phyloP scores from a whole-genome alignment of 1,140 invertebrate genomes.

The Drosophila bifasciata region DNA sequence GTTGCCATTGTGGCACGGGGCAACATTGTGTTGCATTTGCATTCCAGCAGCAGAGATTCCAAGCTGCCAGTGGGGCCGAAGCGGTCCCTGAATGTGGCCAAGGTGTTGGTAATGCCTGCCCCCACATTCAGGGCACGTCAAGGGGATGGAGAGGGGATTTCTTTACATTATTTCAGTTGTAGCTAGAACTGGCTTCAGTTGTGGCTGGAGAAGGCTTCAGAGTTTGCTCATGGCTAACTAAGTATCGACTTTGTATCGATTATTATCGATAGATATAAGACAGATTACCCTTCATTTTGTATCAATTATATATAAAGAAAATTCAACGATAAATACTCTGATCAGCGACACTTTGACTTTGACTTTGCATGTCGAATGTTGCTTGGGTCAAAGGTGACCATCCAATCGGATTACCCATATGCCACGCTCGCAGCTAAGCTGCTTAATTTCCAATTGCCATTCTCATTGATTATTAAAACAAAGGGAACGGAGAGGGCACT shows the following conservation, averaged over 20 bases:
- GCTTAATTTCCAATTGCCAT: conserved; percentile 4
- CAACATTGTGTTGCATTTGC: conserved; percentile 14
- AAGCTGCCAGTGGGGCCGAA: conserved; percentile 2
- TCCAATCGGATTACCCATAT: conserved; percentile 8
- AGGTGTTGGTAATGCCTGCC: conserved; percentile 29
- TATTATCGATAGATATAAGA: conserved; percentile 20
- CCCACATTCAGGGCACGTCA: too few species aligned
- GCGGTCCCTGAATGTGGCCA: background rate
- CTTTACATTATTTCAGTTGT: too few species aligned
- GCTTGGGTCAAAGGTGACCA: too few species aligned
- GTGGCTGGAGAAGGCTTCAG: too few species aligned
- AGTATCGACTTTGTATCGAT: conserved; percentile 22
- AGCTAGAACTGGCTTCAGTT: too few species aligned
- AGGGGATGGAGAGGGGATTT: too few species aligned
- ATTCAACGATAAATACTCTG: too few species aligned
- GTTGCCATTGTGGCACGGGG: conserved; percentile 52
- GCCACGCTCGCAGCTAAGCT: background rate
- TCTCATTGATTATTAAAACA: conserved; percentile 22
- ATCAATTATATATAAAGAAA: too few species aligned
- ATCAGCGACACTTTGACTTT: too few species aligned
- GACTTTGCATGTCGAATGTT: too few species aligned
- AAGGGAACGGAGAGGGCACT: background rate
- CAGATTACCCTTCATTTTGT: too few species aligned
- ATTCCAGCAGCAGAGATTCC: background rate
- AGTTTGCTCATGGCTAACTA: background rate